Evolutionary conservation across 2,888 invertebrate species (phyloP), one percentile per base, ranked within the genome.

Genomic region (Gibbula magus): DNA sequence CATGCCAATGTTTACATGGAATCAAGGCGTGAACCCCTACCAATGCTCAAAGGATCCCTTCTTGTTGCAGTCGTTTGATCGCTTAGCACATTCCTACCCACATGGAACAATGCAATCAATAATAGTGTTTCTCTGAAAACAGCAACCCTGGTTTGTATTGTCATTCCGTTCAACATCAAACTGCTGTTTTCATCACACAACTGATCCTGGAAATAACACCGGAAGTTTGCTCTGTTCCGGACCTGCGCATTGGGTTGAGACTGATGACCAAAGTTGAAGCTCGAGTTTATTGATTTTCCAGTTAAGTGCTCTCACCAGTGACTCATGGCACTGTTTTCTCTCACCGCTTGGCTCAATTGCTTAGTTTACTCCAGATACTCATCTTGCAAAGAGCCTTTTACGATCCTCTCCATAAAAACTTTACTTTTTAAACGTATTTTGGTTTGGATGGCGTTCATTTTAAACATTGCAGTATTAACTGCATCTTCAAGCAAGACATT

Each of bases 281-380:
- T 61, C 18, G 61, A 45, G 61, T 29, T 25, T 61, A 61, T 61
- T 61, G 61, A 61, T 61, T 61, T 61, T 61, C 61, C 29, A 61
- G 61, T 61, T 25, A 61, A 61, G 61, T 25, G 61, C 16, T 25
- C 10, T 61, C 61, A 13, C 29, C 22, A 25, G 61, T 61, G 61
- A 61, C 61, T 61, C 61, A 61, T 29, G 2, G 10, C 45, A 45
- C 45, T 45, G 45, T 45, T 45, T 45, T 45, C 45, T 45, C 45
- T 45, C 45, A 4, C 45, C 45, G 45, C 45, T 45, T 10, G 35
- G 4, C 45, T 45, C 45, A 45, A 45, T 45, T 45, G 45, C 45
- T 45, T 45, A 45, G 45, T 45, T 45, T 45, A 13, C 45, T 10
- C 45, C 13, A 8, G 45, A 10, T 45, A 8, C 45, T 45, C 45